Evolutionary conservation across 2,113 vertebrate genomes (phyloP).

Genomic region (Syrmaticus mikado): DNA sequence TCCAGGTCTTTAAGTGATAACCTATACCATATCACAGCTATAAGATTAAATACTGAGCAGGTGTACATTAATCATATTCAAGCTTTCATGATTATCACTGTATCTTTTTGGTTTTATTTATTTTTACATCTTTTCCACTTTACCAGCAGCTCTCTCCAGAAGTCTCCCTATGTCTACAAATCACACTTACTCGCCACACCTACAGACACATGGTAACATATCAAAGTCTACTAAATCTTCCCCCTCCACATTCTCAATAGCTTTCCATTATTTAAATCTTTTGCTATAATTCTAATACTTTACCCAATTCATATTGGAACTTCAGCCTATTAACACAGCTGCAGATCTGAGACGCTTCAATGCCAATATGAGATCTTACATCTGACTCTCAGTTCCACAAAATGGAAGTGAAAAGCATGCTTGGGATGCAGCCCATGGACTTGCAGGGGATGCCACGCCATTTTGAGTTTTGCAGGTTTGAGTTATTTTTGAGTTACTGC

Average conservation of each 20-base stretch:
- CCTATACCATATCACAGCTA: background rate
- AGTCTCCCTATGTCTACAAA: background rate
- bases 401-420: background rate
- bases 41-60: background rate
- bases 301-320: background rate
- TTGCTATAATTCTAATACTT: background rate
- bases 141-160: background rate
- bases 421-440: background rate
- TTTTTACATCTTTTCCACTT: background rate
- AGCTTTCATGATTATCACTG: background rate
- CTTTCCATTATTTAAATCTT: background rate
- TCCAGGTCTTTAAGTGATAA: background rate
- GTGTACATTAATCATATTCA: background rate
- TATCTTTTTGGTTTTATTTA: background rate
- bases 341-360: background rate
- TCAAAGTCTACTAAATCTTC: background rate
- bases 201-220: background rate
- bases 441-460: background rate
- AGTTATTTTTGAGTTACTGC: no score
- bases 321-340: background rate
- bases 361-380: fast-evolving
- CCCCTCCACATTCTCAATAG: background rate
- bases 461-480: background rate
- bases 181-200: background rate
- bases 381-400: background rate